A percentile compares a stretch with the other conserved stretches of the same genome.
Evolutionary conservation across 2,113 vertebrate genomes (phyloP).

Genomic region (Cyanocitta stelleri): DNA sequence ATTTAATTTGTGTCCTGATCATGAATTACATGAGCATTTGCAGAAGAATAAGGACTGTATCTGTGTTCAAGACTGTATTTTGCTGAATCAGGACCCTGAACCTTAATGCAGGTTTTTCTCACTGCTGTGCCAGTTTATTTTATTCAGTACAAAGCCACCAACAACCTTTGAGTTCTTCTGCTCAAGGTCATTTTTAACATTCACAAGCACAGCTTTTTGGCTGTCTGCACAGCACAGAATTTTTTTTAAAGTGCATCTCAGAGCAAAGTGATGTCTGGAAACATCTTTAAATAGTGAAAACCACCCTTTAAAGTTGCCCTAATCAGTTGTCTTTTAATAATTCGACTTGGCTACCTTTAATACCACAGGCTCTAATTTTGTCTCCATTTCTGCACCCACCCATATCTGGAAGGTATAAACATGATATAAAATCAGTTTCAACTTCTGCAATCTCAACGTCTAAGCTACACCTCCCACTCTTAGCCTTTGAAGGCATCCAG

Average conservation of each 20-base stretch:
- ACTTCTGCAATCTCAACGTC: not conserved
- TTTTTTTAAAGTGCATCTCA: slow-evolving; percentile 11
- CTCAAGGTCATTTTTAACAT: slow-evolving; percentile 59
- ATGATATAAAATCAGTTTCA: not conserved
- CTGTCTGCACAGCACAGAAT: slow-evolving; percentile 21
- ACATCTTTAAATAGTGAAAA: slow-evolving; percentile 6
- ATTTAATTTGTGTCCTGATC: not conserved
- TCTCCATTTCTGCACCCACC: not conserved
- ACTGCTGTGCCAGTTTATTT: slow-evolving; percentile 45
- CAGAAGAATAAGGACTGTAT: not conserved
- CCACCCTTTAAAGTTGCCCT: slow-evolving; percentile 4
- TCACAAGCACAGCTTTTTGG: slow-evolving; percentile 48
- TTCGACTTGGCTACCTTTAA: not conserved
- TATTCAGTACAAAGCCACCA: slow-evolving; percentile 48
- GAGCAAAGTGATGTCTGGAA: slow-evolving; percentile 23
- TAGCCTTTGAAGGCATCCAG: not conserved
- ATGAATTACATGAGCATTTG: not conserved
- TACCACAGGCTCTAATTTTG: not conserved
- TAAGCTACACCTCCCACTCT: not conserved
- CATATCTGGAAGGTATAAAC: slow-evolving; percentile 7
- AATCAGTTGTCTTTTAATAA: slow-evolving; percentile 8
- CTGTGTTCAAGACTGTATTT: not conserved
- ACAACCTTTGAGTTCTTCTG: slow-evolving; percentile 19
- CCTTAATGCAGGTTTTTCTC: slow-evolving; percentile 36
- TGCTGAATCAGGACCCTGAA: slow-evolving; percentile 40